Conservation (phyloP, 2,113 vertebrate genomes). For the Rallus limicola region DNA sequence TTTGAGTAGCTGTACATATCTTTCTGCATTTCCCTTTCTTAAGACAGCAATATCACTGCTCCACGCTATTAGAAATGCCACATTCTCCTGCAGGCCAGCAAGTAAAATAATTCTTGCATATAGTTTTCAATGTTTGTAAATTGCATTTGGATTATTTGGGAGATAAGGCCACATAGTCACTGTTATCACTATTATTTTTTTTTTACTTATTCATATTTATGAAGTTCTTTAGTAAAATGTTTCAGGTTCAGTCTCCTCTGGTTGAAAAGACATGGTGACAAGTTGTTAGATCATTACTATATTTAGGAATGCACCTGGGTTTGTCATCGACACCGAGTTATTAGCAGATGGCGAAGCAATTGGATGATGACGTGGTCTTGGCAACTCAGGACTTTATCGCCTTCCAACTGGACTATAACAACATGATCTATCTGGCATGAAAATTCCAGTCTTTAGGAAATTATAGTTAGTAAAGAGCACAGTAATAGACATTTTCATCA, state of each 20-base stretch:
- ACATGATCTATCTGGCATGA: constrained; percentile 17
- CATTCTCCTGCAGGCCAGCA: neutral
- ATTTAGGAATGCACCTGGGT: constrained; percentile 23
- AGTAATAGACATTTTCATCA: neutral
- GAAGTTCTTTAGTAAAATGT: neutral
- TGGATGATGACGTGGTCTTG: neutral
- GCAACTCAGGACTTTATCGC: neutral
- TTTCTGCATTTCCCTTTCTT: neutral
- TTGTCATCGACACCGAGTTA: neutral
- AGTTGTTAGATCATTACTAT: neutral
- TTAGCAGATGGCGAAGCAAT: constrained; percentile 33
- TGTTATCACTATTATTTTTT: neutral
- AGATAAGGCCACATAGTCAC: neutral
- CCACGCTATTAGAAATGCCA: neutral
- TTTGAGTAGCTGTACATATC: neutral
- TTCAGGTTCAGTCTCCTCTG: neutral
- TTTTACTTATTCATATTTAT: neutral
- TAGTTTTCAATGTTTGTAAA: neutral
- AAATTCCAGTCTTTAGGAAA: constrained; percentile 55
- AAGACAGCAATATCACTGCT: neutral
- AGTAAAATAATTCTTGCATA: neutral
- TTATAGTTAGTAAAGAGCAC: neutral
- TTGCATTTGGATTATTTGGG: neutral
- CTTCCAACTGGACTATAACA: constrained; percentile 38
- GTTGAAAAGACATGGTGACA: neutral